phyloP scores from a whole-genome alignment of 2,113 vertebrate genomes.

The Bos indicus region DNA sequence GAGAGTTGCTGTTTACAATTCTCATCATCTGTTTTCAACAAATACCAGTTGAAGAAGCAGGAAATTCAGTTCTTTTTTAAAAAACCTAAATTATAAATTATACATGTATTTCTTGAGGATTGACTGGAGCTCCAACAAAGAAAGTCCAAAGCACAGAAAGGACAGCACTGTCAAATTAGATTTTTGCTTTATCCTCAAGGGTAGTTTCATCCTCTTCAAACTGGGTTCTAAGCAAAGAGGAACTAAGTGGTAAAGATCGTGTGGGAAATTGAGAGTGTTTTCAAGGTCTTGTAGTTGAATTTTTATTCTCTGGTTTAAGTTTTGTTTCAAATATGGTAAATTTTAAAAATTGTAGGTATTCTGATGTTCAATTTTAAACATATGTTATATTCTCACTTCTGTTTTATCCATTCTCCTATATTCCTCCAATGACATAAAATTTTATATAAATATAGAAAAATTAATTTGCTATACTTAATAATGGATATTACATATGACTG shows the following conservation, averaged over 20 bases:
- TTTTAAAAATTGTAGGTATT: not conserved
- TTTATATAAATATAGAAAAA: not conserved
- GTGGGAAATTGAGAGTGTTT: not conserved
- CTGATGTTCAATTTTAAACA: not conserved
- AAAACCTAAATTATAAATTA: not conserved
- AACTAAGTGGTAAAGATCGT: not conserved
- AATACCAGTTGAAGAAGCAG: not conserved
- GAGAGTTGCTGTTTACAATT: not conserved
- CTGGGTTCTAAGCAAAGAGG: not conserved
- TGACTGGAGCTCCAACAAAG: not conserved
- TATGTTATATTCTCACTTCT: not conserved
- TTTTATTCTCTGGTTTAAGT: not conserved
- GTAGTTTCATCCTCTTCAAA: not conserved
- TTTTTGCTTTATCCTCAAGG: not conserved
- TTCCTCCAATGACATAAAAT: not conserved
- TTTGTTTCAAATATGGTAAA: not conserved
- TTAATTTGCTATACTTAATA: not conserved
- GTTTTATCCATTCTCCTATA: not conserved
- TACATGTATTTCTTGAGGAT: not conserved
- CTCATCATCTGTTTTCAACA: not conserved
- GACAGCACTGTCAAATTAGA: not conserved
- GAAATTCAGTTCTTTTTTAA: not conserved
- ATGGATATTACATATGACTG: not conserved
- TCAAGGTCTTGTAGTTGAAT: not conserved
- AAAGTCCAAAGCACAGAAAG: not conserved